These are phyloP conservation scores for Phrynocephalus versicolor DNA, from an alignment of 2,113 vertebrate species.

Conservation along the genomic window DNA sequence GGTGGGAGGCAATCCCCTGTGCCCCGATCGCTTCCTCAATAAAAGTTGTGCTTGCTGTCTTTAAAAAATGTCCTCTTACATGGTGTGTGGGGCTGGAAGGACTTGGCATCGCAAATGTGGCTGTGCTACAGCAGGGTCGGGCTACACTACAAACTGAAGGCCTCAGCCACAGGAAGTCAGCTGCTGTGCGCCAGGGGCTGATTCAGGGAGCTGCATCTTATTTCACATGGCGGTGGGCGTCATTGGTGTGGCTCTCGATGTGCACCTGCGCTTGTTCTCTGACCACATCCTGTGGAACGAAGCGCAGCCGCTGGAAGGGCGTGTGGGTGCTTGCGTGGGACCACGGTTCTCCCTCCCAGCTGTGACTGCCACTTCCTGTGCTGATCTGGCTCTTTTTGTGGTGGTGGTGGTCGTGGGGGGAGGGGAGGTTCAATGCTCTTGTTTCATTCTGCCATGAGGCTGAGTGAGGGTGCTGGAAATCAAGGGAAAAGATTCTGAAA, in stretches of 20 bases:
- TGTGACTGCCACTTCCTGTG: not conserved
- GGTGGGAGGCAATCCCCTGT: too few relatives aligned
- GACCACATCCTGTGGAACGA: conserved; percentile 29
- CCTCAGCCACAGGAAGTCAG: not conserved
- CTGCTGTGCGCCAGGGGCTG: not conserved
- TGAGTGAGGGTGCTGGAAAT: too few relatives aligned
- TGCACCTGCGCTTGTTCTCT: not conserved
- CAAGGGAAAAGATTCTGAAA: too few relatives aligned
- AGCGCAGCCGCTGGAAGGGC: not conserved
- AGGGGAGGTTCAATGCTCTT: too few relatives aligned
- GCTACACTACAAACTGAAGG: too few relatives aligned
- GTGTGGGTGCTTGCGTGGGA: not conserved
- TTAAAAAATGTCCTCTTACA: not conserved
- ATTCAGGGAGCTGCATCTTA: not conserved
- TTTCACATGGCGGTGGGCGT: too few relatives aligned
- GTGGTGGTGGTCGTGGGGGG: too few relatives aligned
- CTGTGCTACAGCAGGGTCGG: too few relatives aligned
- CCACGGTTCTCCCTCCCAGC: not conserved
- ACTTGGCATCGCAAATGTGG: not conserved
- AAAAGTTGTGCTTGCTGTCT: not conserved
- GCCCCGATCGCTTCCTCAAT: not conserved
- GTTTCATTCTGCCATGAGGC: too few relatives aligned
- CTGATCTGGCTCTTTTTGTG: not conserved
- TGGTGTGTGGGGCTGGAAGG: not conserved
- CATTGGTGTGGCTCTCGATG: not conserved